Conservation (phyloP, 2,888 invertebrate species). For the Stenodera caucasica region DNA sequence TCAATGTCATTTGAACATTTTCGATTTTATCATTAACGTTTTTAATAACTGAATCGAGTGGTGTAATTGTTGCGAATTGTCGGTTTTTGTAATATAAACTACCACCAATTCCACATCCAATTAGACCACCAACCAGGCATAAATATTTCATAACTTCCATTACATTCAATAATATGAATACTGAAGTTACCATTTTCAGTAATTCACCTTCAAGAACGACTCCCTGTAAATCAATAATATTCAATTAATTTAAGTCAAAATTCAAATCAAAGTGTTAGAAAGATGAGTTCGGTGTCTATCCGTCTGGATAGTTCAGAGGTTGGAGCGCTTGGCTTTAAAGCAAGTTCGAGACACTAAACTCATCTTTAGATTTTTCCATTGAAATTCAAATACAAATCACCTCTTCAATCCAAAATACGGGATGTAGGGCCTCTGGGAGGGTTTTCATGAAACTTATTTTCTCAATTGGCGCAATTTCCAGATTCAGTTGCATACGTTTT, state of each 20-base stretch:
- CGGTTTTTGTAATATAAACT: neutral
- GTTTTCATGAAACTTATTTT: slow-evolving; percentile 69
- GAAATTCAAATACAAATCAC: too few species aligned
- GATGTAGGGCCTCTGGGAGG: slow-evolving; percentile 65
- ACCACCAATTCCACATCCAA: slow-evolving; percentile 1
- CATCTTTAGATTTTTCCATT: too few species aligned
- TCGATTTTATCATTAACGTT: neutral
- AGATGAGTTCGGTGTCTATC: too few species aligned
- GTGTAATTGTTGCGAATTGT: slow-evolving; percentile 1
- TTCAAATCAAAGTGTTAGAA: too few species aligned
- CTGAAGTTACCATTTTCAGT: slow-evolving; percentile 14
- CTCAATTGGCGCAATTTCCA: slow-evolving; percentile 64
- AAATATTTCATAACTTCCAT: slow-evolving; percentile 15
- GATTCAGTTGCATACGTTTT: slow-evolving; percentile 75
- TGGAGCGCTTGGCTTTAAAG: too few species aligned
- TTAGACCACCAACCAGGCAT: slow-evolving; percentile 9
- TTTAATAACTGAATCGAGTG: neutral
- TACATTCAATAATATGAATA: slow-evolving; percentile 13
- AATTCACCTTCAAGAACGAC: slow-evolving; percentile 28
- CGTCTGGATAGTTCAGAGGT: too few species aligned
- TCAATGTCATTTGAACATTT: neutral
- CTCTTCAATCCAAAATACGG: slow-evolving; percentile 81
- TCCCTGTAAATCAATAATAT: too few species aligned
- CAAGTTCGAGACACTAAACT: too few species aligned
- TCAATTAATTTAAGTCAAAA: too few species aligned